phyloP scores from a whole-genome alignment of 2,797 vertebrate species.

The Schizopygopsis pylzovi region DNA sequence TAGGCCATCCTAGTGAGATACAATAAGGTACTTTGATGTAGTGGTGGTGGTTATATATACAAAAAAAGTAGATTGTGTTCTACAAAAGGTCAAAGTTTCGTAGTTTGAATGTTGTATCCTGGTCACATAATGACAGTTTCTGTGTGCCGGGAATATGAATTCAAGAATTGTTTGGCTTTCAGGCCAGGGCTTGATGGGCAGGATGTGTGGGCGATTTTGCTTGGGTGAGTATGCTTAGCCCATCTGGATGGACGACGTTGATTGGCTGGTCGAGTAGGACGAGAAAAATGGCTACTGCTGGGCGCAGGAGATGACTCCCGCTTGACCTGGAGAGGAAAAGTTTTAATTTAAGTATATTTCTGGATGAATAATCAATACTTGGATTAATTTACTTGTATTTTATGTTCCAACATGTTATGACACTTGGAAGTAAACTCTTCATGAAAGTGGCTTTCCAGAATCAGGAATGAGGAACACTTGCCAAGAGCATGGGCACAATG shows the following conservation, averaged over 20 bases:
- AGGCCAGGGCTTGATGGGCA: conserved; percentile 69
- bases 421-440: neutral
- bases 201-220: conserved; percentile 68
- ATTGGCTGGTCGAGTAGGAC: conserved; percentile 92
- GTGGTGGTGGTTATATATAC: neutral
- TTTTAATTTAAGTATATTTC: conserved; percentile 26
- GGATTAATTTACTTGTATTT: neutral
- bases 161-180: conserved; percentile 67
- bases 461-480: neutral
- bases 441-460: neutral
- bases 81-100: neutral
- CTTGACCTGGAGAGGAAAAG: conserved; percentile 63
- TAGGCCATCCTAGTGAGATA: neutral
- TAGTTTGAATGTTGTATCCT: neutral
- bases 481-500: neutral
- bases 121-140: conserved; percentile 84
- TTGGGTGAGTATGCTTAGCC: conserved; percentile 77
- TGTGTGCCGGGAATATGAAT: conserved; percentile 76
- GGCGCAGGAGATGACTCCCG: conserved; percentile 61
- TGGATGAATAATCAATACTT: neutral
- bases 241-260: conserved; percentile 94
- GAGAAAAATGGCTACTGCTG: conserved; percentile 85
- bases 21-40: conserved; percentile 7
- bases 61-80: conserved; percentile 8
- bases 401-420: neutral